These are phyloP conservation scores for Vanacampus margaritifer DNA, from an alignment of 2,113 vertebrate genomes.

Conservation along the genomic window DNA sequence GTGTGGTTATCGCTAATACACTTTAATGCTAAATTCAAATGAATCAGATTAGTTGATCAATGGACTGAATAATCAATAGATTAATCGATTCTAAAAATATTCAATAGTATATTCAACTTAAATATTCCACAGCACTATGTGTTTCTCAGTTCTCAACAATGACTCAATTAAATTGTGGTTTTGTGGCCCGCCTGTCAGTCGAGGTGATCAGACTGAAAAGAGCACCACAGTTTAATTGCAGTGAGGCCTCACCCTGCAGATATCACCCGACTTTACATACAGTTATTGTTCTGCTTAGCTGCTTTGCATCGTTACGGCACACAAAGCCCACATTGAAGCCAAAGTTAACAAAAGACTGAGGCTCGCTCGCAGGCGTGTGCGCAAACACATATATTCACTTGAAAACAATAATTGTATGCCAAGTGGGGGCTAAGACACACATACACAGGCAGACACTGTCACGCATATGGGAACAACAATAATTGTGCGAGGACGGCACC, in stretches of 20 bases:
- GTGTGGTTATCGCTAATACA: too few relatives aligned
- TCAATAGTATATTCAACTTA: too few relatives aligned
- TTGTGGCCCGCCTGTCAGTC: conserved; percentile 33
- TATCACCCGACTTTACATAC: conserved; percentile 54
- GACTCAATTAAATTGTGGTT: conserved; percentile 50
- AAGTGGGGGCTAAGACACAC: conserved; percentile 34
- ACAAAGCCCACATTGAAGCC: conserved; percentile 56
- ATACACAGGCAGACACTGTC: conserved; percentile 45
- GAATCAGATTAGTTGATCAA: too few relatives aligned
- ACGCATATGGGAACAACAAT: conserved; percentile 54
- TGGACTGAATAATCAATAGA: too few relatives aligned
- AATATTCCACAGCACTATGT: background rate
- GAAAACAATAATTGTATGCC: conserved; percentile 63
- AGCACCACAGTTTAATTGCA: conserved; percentile 52
- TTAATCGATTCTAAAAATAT: too few relatives aligned
- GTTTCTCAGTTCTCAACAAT: conserved; percentile 31
- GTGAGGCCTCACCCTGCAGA: conserved; percentile 23
- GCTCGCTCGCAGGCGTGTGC: conserved; percentile 33
- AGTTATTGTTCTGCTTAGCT: conserved; percentile 66
- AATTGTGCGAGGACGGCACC: conserved; percentile 42
- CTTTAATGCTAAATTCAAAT: too few relatives aligned
- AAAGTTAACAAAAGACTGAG: conserved; percentile 55
- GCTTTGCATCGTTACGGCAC: conserved; percentile 40
- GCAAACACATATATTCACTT: conserved; percentile 55
- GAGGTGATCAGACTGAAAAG: conserved; percentile 21